Conservation (phyloP, 2,888 invertebrate species). For the Dolichopus griseipennis region DNA sequence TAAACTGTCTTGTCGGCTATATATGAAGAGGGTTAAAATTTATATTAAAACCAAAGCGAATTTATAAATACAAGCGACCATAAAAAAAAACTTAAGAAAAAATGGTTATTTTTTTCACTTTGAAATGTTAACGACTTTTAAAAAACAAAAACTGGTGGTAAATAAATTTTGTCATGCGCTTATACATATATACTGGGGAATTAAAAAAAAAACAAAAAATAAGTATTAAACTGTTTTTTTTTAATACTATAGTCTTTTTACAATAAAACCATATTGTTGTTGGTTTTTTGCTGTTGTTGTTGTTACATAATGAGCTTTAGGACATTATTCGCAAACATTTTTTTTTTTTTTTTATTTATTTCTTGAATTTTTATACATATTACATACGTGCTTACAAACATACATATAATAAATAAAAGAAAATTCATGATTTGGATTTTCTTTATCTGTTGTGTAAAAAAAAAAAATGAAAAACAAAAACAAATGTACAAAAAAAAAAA, state of each 20-base stretch:
- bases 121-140: slow-evolving; percentile 1
- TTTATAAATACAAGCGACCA: too few species aligned
- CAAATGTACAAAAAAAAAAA: too few species aligned
- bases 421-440: too few species aligned
- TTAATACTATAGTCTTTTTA: background rate
- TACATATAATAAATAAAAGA: too few species aligned
- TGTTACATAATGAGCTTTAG: background rate
- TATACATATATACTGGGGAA: background rate
- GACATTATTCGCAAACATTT: background rate
- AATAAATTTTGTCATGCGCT: slow-evolving; percentile 3
- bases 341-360: background rate
- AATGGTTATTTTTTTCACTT: background rate
- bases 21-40: background rate
- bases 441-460: too few species aligned
- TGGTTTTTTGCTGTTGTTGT: background rate
- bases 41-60: background rate
- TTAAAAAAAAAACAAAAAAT: too few species aligned
- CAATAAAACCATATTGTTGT: background rate
- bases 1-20: background rate
- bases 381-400: too few species aligned
- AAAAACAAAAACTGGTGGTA: background rate
- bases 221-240: too few species aligned
- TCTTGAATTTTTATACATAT: too few species aligned
- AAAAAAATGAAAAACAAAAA: too few species aligned
- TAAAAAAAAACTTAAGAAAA: too few species aligned